A percentile compares a stretch with the other conserved stretches of the same genome.
These are phyloP conservation scores for Eulithis prunata DNA, from an alignment of 2,888 invertebrate genomes.

Conservation along the genomic window DNA sequence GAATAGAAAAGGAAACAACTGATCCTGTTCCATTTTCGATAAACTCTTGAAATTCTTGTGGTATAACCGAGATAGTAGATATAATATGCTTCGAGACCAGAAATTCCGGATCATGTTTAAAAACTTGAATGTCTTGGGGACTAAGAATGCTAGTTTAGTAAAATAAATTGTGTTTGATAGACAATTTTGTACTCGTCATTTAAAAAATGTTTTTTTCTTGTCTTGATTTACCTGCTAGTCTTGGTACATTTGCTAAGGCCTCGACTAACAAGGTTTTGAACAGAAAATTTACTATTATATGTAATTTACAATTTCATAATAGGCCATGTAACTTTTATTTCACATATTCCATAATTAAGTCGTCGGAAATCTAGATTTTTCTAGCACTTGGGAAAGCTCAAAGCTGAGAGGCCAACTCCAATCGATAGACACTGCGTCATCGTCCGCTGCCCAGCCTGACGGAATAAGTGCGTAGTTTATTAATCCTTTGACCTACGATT, in stretches of 20 bases:
- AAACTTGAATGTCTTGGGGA: too few relatives aligned
- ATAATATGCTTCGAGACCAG: too few relatives aligned
- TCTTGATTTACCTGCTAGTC: neutral
- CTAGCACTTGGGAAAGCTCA: slow-evolving; percentile 7
- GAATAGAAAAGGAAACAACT: neutral
- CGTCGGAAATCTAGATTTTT: slow-evolving; percentile 17
- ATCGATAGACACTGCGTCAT: slow-evolving; percentile 75
- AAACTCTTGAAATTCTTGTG: neutral
- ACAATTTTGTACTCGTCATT: too few relatives aligned
- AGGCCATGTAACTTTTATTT: too few relatives aligned
- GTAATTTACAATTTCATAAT: too few relatives aligned
- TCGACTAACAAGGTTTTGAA: too few relatives aligned
- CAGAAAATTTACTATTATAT: too few relatives aligned
- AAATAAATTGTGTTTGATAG: too few relatives aligned
- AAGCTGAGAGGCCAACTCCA: slow-evolving; percentile 35
- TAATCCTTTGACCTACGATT: slow-evolving; percentile 63
- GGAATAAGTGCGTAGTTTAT: slow-evolving; percentile 60
- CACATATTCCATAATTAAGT: neutral
- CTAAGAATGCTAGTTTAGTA: too few relatives aligned
- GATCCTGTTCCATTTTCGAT: neutral
- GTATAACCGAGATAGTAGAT: neutral
- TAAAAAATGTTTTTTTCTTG: neutral
- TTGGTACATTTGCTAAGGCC: neutral
- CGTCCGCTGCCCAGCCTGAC: slow-evolving; percentile 41
- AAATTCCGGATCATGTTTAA: too few relatives aligned